A percentile compares a stretch with the other conserved stretches of the same genome.
Evolutionary conservation across 2,888 invertebrate species (phyloP).

Genomic region (Chrysotoxum bicinctum): DNA sequence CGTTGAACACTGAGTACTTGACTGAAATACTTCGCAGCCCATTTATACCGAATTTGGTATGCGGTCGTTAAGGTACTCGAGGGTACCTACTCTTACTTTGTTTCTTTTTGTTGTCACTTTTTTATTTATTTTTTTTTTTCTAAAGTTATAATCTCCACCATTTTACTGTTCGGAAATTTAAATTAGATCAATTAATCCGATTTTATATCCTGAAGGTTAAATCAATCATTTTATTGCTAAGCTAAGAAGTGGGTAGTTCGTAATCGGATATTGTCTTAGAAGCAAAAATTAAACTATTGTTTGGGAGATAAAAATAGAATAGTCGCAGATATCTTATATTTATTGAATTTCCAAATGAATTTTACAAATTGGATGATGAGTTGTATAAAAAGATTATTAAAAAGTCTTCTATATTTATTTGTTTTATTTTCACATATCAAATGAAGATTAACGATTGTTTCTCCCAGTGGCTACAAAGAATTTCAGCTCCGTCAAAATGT

Average conservation of each 20-base stretch:
- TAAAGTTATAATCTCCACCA: neutral
- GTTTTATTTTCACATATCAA: no score
- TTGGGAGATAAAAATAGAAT: neutral
- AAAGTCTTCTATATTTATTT: no score
- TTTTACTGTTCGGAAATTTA: slow-evolving; percentile 43
- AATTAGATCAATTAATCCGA: slow-evolving; percentile 30
- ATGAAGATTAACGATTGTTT: no score
- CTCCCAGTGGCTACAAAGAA: no score
- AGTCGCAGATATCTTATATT: no score
- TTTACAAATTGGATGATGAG: no score
- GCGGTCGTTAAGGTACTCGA: neutral
- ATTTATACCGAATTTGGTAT: slow-evolving; percentile 24
- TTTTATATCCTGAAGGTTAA: slow-evolving; percentile 53
- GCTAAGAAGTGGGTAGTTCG: neutral
- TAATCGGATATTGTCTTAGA: neutral
- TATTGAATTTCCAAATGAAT: no score
- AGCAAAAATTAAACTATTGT: neutral
- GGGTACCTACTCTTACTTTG: slow-evolving; percentile 7
- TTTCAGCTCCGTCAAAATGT: no score
- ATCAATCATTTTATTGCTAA: neutral
- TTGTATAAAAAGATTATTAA: no score
- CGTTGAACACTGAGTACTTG: slow-evolving; percentile 63
- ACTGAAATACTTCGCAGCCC: slow-evolving; percentile 33
- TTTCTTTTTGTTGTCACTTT: neutral
- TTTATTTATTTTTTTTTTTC: neutral